Evolutionary conservation across 2,888 invertebrate species (phyloP).

Genomic region (Troides aeacus): DNA sequence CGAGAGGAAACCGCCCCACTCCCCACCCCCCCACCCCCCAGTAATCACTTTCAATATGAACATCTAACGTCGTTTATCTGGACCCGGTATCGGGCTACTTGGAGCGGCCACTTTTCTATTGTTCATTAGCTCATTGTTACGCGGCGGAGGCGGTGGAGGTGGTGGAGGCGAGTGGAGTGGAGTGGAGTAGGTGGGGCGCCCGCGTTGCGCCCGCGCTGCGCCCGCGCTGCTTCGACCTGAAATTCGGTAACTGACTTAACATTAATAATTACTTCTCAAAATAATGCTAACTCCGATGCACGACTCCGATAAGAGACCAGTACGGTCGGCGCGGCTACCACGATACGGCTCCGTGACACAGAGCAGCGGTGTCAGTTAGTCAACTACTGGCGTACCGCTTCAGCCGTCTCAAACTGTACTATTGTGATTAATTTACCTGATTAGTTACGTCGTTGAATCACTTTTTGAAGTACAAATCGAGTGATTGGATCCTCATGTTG

Average conservation of each 20-base stretch:
- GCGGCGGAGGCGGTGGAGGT: constrained; percentile 34
- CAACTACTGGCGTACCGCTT: not conserved
- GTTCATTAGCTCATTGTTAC: constrained; percentile 73
- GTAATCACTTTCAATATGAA: too few relatives aligned
- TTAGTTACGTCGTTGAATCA: not conserved
- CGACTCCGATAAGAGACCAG: constrained; percentile 65
- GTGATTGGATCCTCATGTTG: too few relatives aligned
- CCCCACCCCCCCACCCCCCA: too few relatives aligned
- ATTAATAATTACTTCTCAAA: constrained; percentile 80
- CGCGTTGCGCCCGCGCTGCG: constrained; percentile 50
- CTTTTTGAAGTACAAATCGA: too few relatives aligned
- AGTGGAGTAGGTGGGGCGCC: too few relatives aligned
- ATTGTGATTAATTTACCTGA: not conserved
- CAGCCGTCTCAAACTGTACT: not conserved
- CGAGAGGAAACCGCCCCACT: constrained; percentile 39
- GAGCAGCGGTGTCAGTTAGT: constrained; percentile 33
- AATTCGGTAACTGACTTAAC: constrained; percentile 75
- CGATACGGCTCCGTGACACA: constrained; percentile 35
- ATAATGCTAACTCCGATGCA: constrained; percentile 76
- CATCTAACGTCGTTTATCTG: constrained; percentile 64
- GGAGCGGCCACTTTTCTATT: constrained; percentile 71
- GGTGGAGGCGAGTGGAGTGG: constrained; percentile 33
- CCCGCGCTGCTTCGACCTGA: constrained; percentile 64
- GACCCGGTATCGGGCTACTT: constrained; percentile 66
- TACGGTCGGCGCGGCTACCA: constrained; percentile 48